Evolutionary conservation across 2,888 invertebrate genomes (phyloP).

Genomic region (Matsumyia berberina): DNA sequence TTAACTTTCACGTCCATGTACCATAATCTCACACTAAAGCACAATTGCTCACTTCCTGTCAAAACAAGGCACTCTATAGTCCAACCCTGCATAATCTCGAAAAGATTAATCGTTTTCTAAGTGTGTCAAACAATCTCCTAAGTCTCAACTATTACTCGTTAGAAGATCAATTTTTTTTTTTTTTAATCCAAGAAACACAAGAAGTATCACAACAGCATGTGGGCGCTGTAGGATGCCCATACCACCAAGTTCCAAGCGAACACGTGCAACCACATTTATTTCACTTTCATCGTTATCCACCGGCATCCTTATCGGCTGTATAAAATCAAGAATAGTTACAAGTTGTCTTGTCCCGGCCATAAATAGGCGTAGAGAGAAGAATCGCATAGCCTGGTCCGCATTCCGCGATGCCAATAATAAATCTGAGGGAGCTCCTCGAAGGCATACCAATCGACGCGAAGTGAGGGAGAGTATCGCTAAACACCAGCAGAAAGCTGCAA

Average conservation of each 20-base stretch:
- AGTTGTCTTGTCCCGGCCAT: constrained; percentile 49
- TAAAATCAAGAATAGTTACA: constrained; percentile 42
- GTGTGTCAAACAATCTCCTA: constrained; percentile 25
- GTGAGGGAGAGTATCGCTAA: neutral
- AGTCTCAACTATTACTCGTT: constrained; percentile 8
- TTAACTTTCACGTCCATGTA: neutral
- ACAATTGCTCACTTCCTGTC: neutral
- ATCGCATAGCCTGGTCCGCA: constrained; percentile 37
- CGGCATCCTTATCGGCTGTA: constrained; percentile 34
- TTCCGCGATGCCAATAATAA: constrained; percentile 60
- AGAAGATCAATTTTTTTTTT: constrained; percentile 3
- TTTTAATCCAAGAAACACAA: neutral
- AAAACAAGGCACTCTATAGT: neutral
- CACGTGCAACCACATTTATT: constrained; percentile 48
- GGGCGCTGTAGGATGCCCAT: constrained; percentile 6
- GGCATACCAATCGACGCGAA: constrained; percentile 8
- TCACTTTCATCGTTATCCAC: constrained; percentile 57
- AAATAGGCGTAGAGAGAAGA: constrained; percentile 42
- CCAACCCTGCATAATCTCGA: neutral
- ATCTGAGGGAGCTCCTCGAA: constrained; percentile 49
- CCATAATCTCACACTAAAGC: neutral
- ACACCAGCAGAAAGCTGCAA: constrained; percentile 39
- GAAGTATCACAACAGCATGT: neutral
- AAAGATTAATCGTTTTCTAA: constrained; percentile 21
- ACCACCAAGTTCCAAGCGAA: neutral